Conservation (phyloP, 1,140 invertebrate species). For the Eumaeus atala region DNA sequence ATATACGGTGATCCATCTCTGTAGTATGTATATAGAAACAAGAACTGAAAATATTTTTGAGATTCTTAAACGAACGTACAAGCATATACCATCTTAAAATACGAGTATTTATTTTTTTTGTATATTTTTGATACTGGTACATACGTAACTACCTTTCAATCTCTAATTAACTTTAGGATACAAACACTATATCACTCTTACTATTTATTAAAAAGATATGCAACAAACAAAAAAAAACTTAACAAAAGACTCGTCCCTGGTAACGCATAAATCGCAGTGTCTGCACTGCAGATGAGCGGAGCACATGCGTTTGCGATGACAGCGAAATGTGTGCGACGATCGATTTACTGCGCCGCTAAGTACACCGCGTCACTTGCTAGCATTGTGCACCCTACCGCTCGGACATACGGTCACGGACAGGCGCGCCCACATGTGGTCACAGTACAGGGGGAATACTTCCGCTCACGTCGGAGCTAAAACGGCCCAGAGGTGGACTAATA, state of each 20-base stretch:
- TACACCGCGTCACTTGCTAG: not conserved
- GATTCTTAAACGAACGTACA: too few species aligned
- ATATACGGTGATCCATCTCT: too few species aligned
- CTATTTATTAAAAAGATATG: too few species aligned
- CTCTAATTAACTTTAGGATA: too few species aligned
- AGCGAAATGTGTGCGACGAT: constrained; percentile 49
- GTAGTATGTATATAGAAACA: too few species aligned
- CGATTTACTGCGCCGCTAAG: constrained; percentile 39
- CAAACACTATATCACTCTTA: not conserved
- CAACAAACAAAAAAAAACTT: too few species aligned
- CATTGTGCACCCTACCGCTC: constrained; percentile 19
- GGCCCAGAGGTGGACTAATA: constrained; percentile 1
- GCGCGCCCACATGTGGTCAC: not conserved
- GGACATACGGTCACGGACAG: not conserved
- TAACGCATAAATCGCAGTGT: constrained; percentile 21
- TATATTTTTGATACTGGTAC: too few species aligned
- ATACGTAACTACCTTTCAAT: too few species aligned
- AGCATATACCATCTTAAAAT: too few species aligned
- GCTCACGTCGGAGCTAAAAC: constrained; percentile 1
- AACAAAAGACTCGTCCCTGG: too few species aligned
- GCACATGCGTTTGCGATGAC: constrained; percentile 45
- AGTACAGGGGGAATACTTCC: constrained; percentile 14
- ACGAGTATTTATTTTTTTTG: too few species aligned
- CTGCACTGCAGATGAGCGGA: constrained; percentile 29
- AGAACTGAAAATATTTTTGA: too few species aligned